Conservation (phyloP, 2,113 vertebrate genomes). For the Fregata magnificens region DNA sequence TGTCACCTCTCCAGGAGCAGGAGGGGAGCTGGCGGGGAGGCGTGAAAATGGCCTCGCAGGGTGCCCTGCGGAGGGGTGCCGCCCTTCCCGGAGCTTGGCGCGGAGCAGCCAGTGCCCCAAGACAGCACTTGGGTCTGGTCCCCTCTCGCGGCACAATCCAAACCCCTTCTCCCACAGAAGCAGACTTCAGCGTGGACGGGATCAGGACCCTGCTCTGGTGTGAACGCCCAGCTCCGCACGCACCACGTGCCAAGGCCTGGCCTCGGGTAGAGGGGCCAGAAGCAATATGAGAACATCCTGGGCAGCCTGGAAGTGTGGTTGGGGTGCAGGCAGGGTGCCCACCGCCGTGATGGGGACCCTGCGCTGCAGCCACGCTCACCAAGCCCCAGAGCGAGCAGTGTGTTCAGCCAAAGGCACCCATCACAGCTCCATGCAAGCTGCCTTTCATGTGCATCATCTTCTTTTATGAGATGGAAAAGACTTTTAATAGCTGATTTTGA, state of each 20-base stretch:
- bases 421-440: rapidly evolving
- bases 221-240: rapidly evolving
- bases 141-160: rapidly evolving
- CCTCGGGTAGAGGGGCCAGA: not conserved
- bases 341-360: rapidly evolving
- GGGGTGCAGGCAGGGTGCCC: not conserved
- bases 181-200: rapidly evolving
- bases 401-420: rapidly evolving
- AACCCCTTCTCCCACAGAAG: not conserved
- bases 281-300: rapidly evolving
- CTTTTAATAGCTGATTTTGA: not conserved
- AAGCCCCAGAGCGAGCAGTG: rapidly evolving
- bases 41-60: rapidly evolving
- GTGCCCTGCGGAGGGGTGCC: not conserved
- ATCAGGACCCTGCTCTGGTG: not conserved
- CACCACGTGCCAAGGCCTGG: not conserved
- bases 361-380: rapidly evolving
- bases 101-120: not conserved
- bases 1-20: rapidly evolving
- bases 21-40: no score
- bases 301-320: not conserved
- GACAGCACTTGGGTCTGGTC: not conserved
- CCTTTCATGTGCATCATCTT: not conserved
- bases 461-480: not conserved
- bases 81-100: not conserved